Evolutionary conservation across 2,113 vertebrate species (phyloP), one percentile per base, ranked within the genome.

Genomic region (Aptenodytes patagonicus): DNA sequence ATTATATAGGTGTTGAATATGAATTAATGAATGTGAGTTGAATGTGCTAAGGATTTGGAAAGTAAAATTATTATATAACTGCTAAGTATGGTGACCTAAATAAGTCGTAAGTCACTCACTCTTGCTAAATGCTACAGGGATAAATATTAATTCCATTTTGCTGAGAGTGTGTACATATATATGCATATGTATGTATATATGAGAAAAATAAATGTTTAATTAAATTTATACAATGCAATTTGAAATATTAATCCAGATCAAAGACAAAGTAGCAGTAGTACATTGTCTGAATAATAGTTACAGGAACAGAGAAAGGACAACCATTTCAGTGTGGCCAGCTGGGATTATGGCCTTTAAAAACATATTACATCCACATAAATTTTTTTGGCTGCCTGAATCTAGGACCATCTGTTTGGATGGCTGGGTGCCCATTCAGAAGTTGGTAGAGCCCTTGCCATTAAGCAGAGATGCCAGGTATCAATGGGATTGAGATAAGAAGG

Each of bases 381-480:
- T 66, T 93, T 72, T 94, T 91, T 90, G 25, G 42, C 87, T 75
- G 52, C 77, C 54, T 72, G 64, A 54, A 64, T 57, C n/a, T 31
- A 32, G n/a, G 65, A 51, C 95, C 97, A 93, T 98, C 96, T 98
- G 96, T 92, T 93, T 86, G 44, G 21, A 84, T 94, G 95, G 97
- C 96, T 87, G 12, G 1, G 8, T 82, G 94, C 95, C 96, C 88
- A 60, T 60, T 91, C 38, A 36, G 54, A 86, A 51, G 51, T 95
- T 87, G 80, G 72, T 96, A 90, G 89, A 93, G 94, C 42, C 87
- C 55, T 97, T 97, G 86, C 91, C 95, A 93, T 70, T 66, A 91
- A 60, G 61, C 80, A 62, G 77, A 97, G 87, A 91, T 97, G 93
- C 96, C 97, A 98, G 96, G 51, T 97, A 95, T 90, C 87, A 92